Conservation (phyloP, 2,113 vertebrate genomes). For the Hystrix cristata region DNA sequence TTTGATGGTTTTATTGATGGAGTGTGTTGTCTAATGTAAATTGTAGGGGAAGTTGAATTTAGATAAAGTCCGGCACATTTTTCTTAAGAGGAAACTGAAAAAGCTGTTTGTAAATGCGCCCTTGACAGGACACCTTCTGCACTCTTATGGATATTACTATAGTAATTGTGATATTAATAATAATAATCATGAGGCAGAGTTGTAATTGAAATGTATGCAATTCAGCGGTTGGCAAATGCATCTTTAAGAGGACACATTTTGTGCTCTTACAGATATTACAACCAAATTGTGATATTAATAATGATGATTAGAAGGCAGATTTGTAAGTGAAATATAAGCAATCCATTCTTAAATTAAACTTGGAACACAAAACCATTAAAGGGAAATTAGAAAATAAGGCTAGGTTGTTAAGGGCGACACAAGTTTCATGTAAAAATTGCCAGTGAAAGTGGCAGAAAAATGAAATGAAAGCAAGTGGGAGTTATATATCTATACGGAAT, state of each 20-base stretch:
- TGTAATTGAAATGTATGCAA: constrained; percentile 82
- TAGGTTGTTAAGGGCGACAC: constrained; percentile 64
- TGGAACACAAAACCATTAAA: constrained; percentile 78
- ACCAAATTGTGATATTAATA: constrained; percentile 84
- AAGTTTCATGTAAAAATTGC: constrained; percentile 78
- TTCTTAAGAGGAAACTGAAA: constrained; percentile 85
- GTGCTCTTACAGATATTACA: constrained; percentile 80
- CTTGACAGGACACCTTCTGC: constrained; percentile 85
- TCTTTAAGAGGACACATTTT: constrained; percentile 75
- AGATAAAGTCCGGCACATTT: constrained; percentile 86
- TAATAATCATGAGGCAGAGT: constrained; percentile 69
- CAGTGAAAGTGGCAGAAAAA: constrained; percentile 67
- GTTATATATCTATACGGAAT: constrained; percentile 73
- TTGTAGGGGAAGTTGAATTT: constrained; percentile 85
- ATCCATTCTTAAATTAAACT: constrained; percentile 81
- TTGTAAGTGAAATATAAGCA: constrained; percentile 82
- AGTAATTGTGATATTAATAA: constrained; percentile 81
- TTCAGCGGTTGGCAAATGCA: constrained; percentile 71
- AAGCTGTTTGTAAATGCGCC: constrained; percentile 82
- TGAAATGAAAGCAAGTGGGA: constrained; percentile 71
- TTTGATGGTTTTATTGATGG: constrained; percentile 94
- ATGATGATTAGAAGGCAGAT: constrained; percentile 77
- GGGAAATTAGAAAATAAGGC: constrained; percentile 78
- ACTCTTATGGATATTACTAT: constrained; percentile 75
- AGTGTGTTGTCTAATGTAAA: constrained; percentile 94